Conservation (phyloP, 2,888 invertebrate species). For the Cataglyphis livida region DNA sequence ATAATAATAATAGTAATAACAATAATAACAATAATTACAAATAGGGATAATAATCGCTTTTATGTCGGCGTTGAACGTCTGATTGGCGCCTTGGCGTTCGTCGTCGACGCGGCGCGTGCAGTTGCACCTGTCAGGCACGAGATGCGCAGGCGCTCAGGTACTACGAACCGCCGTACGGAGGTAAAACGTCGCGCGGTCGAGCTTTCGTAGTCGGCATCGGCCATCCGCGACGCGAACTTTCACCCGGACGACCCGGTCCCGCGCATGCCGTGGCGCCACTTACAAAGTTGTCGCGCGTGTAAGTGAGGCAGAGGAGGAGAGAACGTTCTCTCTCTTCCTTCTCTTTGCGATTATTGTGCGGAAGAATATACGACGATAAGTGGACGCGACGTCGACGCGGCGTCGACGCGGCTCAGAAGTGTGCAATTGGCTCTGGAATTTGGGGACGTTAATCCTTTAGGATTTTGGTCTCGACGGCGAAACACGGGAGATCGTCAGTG, state of each 20-base stretch:
- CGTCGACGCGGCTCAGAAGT: neutral
- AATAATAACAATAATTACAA: constrained; percentile 1
- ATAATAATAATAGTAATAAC: constrained; percentile 22
- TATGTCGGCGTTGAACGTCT: constrained; percentile 1
- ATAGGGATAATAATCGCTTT: constrained; percentile 9
- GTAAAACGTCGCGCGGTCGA: constrained; percentile 76
- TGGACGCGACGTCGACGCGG: neutral
- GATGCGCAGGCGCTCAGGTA: constrained; percentile 82
- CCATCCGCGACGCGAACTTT: constrained; percentile 80
- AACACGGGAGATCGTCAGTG: neutral
- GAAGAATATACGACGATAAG: neutral
- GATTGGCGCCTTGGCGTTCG: constrained; percentile 36
- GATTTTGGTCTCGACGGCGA: neutral
- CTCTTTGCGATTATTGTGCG: neutral
- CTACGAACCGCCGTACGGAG: constrained; percentile 72
- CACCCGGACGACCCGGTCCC: constrained; percentile 63
- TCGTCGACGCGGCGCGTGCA: constrained; percentile 67
- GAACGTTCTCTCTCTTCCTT: neutral
- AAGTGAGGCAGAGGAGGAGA: neutral
- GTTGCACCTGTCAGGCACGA: constrained; percentile 65
- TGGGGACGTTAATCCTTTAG: neutral
- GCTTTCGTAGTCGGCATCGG: constrained; percentile 83
- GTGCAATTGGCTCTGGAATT: constrained; percentile 22
- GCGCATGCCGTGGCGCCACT: constrained; percentile 46
- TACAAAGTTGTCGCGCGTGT: constrained; percentile 48